Evolutionary conservation across 2,113 vertebrate species (phyloP).

Genomic region (Toxotes chatareus): DNA sequence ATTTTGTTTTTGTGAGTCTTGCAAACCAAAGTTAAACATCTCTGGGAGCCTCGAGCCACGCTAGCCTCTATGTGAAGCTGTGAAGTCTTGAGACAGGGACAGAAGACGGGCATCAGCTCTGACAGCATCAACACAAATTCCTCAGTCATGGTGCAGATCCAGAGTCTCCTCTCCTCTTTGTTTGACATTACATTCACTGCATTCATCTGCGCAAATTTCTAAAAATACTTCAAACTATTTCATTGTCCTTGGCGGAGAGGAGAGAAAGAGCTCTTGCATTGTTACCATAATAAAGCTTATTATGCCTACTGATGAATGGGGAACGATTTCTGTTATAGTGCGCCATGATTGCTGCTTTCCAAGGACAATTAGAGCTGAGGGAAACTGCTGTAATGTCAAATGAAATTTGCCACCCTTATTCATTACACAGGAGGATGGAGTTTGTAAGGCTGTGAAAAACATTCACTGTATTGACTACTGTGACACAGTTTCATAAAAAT

Average conservation of each 20-base stretch:
- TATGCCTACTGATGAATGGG: slow-evolving; percentile 62
- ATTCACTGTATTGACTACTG: slow-evolving; percentile 9
- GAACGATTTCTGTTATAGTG: slow-evolving; percentile 38
- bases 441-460: slow-evolving; percentile 9
- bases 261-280: slow-evolving; percentile 29
- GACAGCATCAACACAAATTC: background rate
- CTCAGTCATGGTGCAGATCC: background rate
- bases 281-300: slow-evolving; percentile 56
- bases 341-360: slow-evolving; percentile 50
- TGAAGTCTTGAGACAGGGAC: background rate
- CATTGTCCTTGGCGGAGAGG: slow-evolving; percentile 54
- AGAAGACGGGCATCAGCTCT: background rate
- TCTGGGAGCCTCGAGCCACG: background rate
- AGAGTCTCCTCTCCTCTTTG: background rate
- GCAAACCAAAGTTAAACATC: background rate
- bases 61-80: background rate
- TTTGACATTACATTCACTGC: slow-evolving; percentile 1
- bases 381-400: slow-evolving; percentile 59
- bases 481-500: slow-evolving; percentile 6
- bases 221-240: slow-evolving; percentile 45
- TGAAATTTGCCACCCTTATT: slow-evolving; percentile 50
- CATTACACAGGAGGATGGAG: slow-evolving; percentile 36
- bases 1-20: background rate
- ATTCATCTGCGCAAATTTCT: slow-evolving; percentile 36
- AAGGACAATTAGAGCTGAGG: slow-evolving; percentile 70